Evolutionary conservation across 2,888 invertebrate genomes (phyloP).

Genomic region (Eretmocerus hayati): DNA sequence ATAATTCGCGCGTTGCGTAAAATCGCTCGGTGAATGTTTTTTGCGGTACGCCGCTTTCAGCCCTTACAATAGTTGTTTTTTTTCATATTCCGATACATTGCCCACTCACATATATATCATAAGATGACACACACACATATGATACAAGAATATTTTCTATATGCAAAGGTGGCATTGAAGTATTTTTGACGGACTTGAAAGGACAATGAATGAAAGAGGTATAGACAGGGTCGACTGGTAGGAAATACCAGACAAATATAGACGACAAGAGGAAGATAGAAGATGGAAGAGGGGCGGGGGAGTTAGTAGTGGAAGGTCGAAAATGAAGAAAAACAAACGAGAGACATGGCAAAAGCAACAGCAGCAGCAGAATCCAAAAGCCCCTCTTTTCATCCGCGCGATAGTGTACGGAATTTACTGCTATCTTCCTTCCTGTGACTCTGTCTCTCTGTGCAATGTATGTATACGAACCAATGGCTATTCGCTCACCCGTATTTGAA

Average conservation of each 20-base stretch:
- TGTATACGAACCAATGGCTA: too few species aligned
- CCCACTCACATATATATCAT: too few species aligned
- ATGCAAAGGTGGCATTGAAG: too few species aligned
- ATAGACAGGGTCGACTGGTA: too few species aligned
- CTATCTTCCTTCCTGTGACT: slow-evolving; percentile 5
- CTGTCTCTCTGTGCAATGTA: too few species aligned
- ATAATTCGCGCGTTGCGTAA: background rate
- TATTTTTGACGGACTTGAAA: slow-evolving; percentile 4
- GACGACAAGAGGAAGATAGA: background rate
- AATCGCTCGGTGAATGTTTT: too few species aligned
- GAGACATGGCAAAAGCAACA: slow-evolving; percentile 1
- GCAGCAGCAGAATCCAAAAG: slow-evolving; percentile 1
- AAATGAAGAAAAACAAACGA: background rate
- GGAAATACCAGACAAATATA: too few species aligned
- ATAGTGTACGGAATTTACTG: slow-evolving; percentile 15
- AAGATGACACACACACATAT: too few species aligned
- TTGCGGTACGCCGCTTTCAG: too few species aligned
- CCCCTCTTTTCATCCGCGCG: slow-evolving; percentile 13
- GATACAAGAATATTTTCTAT: too few species aligned
- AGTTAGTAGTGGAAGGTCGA: background rate
- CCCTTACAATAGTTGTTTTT: too few species aligned
- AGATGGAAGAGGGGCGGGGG: background rate
- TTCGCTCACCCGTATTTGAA: background rate
- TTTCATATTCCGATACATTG: too few species aligned
- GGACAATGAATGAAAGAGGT: background rate